These are phyloP conservation scores for Parasteatoda lunata DNA, from an alignment of 2,888 invertebrate genomes.

Conservation along the genomic window DNA sequence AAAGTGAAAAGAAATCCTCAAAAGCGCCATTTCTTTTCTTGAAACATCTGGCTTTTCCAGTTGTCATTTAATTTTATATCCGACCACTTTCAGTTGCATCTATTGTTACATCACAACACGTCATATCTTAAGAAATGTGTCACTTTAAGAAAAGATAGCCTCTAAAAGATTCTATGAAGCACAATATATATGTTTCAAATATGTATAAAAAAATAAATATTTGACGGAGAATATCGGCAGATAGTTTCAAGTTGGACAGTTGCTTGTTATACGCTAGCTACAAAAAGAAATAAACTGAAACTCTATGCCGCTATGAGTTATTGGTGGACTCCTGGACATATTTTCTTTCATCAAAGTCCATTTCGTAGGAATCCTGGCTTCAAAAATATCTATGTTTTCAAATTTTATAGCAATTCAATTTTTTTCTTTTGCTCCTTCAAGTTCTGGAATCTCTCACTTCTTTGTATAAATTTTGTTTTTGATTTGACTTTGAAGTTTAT, in stretches of 20 bases:
- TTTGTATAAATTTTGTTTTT: no score
- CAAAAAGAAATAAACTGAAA: slow-evolving; percentile 6
- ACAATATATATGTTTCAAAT: slow-evolving; percentile 17
- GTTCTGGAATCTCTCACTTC: no score
- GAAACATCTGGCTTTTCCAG: slow-evolving; percentile 58
- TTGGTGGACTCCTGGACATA: background rate
- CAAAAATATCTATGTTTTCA: background rate
- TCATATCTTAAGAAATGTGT: slow-evolving; percentile 48
- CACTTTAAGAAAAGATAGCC: slow-evolving; percentile 29
- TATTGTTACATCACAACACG: slow-evolving; percentile 61
- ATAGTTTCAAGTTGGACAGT: slow-evolving; percentile 30
- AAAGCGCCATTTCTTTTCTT: slow-evolving; percentile 30
- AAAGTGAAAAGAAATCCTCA: slow-evolving; percentile 28
- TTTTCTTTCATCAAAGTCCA: slow-evolving; percentile 10
- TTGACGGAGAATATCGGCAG: slow-evolving; percentile 38
- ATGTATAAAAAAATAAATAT: slow-evolving; percentile 27
- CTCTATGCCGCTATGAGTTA: background rate
- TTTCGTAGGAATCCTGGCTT: background rate
- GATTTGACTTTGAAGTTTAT: no score
- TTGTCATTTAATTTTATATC: slow-evolving; percentile 64
- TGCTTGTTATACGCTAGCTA: slow-evolving; percentile 27
- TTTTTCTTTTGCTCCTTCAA: no score
- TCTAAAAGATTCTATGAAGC: slow-evolving; percentile 11
- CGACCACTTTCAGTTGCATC: slow-evolving; percentile 52
- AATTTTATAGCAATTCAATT: background rate